These are phyloP conservation scores for Procambarus virginalis DNA, from an alignment of 1,140 invertebrate genomes.

Conservation along the genomic window DNA sequence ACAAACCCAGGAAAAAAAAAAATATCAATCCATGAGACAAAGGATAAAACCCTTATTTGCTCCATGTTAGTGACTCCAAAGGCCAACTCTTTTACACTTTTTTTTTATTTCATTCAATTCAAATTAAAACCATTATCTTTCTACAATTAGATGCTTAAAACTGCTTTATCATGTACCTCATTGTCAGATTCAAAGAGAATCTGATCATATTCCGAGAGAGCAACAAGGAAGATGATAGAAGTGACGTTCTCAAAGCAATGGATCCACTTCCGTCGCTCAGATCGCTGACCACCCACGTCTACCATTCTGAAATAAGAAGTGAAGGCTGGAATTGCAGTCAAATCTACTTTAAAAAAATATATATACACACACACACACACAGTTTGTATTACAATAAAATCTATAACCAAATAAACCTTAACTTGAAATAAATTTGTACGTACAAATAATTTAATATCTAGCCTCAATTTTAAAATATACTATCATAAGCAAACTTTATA, in stretches of 20 bases:
- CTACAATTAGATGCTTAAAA: neutral
- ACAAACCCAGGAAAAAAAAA: too few species aligned
- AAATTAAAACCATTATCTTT: neutral
- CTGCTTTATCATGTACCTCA: slow-evolving; percentile 79
- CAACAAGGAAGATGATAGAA: slow-evolving; percentile 97
- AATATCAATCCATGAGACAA: too few species aligned
- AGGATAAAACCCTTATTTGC: too few species aligned
- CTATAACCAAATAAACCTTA: neutral
- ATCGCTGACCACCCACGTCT: slow-evolving; percentile 97
- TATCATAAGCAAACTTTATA: neutral
- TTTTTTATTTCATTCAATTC: neutral
- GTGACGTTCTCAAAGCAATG: slow-evolving; percentile 99
- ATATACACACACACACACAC: neutral
- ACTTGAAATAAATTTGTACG: neutral
- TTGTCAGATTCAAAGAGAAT: slow-evolving; percentile 97
- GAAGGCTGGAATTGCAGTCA: neutral
- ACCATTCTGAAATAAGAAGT: slow-evolving; percentile 86
- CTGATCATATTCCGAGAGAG: slow-evolving; percentile 97
- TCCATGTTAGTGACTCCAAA: too few species aligned
- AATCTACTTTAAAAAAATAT: neutral
- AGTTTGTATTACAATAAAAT: neutral
- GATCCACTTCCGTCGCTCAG: slow-evolving; percentile 99
- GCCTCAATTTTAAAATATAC: neutral
- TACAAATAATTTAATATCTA: neutral
- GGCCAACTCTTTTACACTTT: neutral